These are phyloP conservation scores for Rhizoglyphus robini DNA, from an alignment of 1,140 invertebrate genomes.

Conservation along the genomic window DNA sequence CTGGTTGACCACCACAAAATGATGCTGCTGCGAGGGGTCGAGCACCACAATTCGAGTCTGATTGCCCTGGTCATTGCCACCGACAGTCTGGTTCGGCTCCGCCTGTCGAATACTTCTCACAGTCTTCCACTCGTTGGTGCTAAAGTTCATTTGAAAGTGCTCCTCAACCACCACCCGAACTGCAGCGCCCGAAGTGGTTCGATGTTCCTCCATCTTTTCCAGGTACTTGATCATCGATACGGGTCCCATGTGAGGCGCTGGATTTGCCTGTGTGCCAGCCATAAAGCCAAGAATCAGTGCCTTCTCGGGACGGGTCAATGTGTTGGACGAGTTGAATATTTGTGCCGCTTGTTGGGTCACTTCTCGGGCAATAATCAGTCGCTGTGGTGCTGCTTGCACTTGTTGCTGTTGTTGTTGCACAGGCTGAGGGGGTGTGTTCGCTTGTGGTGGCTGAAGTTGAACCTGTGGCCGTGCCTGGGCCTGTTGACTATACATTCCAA, in stretches of 20 bases:
- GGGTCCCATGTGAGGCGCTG: conserved; percentile 79
- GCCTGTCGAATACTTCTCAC: conserved; percentile 52
- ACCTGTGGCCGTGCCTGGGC: conserved; percentile 51
- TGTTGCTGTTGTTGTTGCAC: conserved; percentile 34
- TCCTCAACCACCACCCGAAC: conserved; percentile 69
- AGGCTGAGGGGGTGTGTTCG: conserved; percentile 33
- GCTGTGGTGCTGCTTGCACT: not conserved
- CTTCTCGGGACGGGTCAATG: conserved; percentile 74
- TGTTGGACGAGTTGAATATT: conserved; percentile 55
- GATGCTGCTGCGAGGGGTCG: not conserved
- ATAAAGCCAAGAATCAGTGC: conserved; percentile 94
- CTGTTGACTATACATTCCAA: conserved; percentile 29
- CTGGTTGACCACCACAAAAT: not conserved
- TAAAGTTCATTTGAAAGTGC: conserved; percentile 94
- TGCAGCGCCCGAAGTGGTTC: conserved; percentile 49
- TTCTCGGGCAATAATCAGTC: too few relatives aligned
- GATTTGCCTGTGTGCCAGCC: conserved; percentile 88
- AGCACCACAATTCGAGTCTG: conserved; percentile 5
- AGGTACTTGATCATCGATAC: conserved; percentile 82
- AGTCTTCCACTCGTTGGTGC: conserved; percentile 80
- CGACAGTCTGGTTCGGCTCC: conserved; percentile 9
- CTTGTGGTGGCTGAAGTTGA: conserved; percentile 10
- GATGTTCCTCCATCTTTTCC: conserved; percentile 66
- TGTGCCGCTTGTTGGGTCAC: too few relatives aligned
- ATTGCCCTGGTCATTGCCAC: not conserved